phyloP scores from a whole-genome alignment of 1,140 invertebrate species.

The Trichonephila clavata region DNA sequence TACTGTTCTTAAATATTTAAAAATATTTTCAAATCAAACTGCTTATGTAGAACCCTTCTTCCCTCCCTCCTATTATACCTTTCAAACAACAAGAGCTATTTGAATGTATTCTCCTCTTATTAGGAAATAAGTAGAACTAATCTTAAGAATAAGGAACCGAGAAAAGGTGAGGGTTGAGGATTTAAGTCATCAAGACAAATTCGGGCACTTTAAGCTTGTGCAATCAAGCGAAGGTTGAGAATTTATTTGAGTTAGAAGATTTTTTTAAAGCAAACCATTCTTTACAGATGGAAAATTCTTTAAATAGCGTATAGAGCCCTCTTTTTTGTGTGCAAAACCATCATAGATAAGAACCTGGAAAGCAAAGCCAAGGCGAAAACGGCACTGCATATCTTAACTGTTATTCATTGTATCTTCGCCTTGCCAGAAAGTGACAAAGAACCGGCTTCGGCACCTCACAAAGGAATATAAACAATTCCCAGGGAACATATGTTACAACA shows the following conservation, averaged over 20 bases:
- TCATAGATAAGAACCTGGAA: not conserved
- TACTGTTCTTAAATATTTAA: too few relatives aligned
- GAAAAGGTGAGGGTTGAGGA: too few relatives aligned
- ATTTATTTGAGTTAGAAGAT: not conserved
- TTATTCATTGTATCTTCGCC: slow-evolving; percentile 39
- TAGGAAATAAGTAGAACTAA: too few relatives aligned
- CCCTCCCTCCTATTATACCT: too few relatives aligned
- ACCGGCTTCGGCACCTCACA: slow-evolving; percentile 35
- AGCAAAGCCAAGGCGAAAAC: slow-evolving; percentile 16
- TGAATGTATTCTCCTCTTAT: too few relatives aligned
- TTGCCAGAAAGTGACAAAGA: slow-evolving; percentile 40
- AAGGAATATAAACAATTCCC: slow-evolving; percentile 54
- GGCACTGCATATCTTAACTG: slow-evolving; percentile 26
- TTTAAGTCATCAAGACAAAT: too few relatives aligned
- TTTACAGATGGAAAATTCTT: slow-evolving; percentile 11
- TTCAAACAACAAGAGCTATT: too few relatives aligned
- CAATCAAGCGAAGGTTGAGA: not conserved
- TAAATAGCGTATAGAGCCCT: not conserved
- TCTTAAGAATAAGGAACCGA: too few relatives aligned
- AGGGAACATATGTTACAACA: slow-evolving; percentile 48
- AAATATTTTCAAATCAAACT: too few relatives aligned
- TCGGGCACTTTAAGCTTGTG: not conserved
- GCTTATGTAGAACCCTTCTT: too few relatives aligned
- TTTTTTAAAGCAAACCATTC: not conserved
- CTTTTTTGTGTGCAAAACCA: not conserved